Base-by-base conservation (phyloP, 2,888 invertebrate genomes). In the Nymphalis c-album region DNA sequence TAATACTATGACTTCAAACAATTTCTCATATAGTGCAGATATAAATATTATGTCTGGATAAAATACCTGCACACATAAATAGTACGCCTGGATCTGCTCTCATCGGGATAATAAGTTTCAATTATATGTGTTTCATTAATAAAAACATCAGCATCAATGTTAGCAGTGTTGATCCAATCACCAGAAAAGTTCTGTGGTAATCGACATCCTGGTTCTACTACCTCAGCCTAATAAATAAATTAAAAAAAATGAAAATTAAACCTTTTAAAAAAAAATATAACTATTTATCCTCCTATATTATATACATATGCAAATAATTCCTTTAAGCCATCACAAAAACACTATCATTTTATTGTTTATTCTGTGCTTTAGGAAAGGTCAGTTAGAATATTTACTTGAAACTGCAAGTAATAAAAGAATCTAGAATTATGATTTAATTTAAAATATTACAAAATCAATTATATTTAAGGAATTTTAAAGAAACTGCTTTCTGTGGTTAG, bases 121-220 rank as follows among this genome's bases (percentile, higher is more conserved):
- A 98, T 97, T 48, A 99, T 98, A 82, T 99, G 99, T 0, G 99
- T 99, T 80, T 98, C 97, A 81, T 99, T 99, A 51, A 99, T 98
- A 58, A 95, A 94, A 0, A 98, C 96, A 86, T 98, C 97, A 0
- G 98, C 98, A 85, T 98, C 98, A 74, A 98, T 97, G 82, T 99
- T 98, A 0, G 98, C 98, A 0, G 99, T 98, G 80, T 99, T 99
- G 63, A 98, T 97, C 99, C 99, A 99, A 26, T 96, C 95, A 0
- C 99, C 98, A 0, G 96, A 95, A 87, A 98, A 98, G 84, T 99
- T 98, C 84, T 97, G 96, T 0, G 99, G 98, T 69, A 99, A 87
- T 57, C 97, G 95, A 81, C 99, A 99, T 0, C 97, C 97, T 5
- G 99, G 96, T 74, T 96, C 96, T 0, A 98, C 97, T 8, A 96